phyloP scores from a whole-genome alignment of 2,113 vertebrate species.

The Tympanuchus pallidicinctus region DNA sequence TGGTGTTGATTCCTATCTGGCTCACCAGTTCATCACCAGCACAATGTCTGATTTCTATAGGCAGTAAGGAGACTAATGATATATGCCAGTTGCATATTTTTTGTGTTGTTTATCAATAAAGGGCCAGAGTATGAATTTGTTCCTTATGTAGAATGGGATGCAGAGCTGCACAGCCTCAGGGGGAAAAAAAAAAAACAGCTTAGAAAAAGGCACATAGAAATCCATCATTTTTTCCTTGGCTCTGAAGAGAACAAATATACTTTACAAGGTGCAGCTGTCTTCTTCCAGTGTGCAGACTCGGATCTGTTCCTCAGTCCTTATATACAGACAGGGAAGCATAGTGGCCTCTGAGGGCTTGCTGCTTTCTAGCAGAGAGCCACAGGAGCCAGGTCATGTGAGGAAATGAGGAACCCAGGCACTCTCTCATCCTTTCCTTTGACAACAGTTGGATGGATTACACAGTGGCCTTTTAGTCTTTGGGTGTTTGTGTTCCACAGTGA shows the following conservation, averaged over 20 bases:
- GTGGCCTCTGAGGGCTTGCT: not conserved
- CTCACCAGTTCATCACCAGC: slow-evolving; percentile 23
- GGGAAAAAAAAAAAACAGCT: not conserved
- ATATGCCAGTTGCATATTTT: slow-evolving; percentile 46
- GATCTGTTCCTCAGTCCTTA: not conserved
- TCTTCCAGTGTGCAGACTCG: not conserved
- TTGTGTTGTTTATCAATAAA: slow-evolving; percentile 52
- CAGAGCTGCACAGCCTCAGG: not conserved
- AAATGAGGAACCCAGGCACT: not conserved
- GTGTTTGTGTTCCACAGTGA: not conserved
- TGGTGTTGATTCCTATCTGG: slow-evolving; percentile 28
- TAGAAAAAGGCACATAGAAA: slow-evolving; percentile 1
- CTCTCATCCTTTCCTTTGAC: not conserved
- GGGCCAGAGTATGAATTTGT: slow-evolving; percentile 16
- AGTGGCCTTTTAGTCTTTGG: not conserved
- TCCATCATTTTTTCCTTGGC: not conserved
- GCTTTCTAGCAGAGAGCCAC: not conserved
- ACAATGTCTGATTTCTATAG: slow-evolving; percentile 35
- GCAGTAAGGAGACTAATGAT: not conserved
- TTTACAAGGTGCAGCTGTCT: slow-evolving; percentile 34
- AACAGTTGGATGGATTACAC: not conserved
- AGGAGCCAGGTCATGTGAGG: not conserved
- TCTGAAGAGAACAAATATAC: not conserved
- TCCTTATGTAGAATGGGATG: slow-evolving; percentile 38
- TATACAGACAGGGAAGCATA: not conserved